A percentile compares a stretch with the other conserved stretches of the same genome.
Evolutionary conservation across 1,140 invertebrate genomes (phyloP).

Genomic region (Eriosoma lanigerum): DNA sequence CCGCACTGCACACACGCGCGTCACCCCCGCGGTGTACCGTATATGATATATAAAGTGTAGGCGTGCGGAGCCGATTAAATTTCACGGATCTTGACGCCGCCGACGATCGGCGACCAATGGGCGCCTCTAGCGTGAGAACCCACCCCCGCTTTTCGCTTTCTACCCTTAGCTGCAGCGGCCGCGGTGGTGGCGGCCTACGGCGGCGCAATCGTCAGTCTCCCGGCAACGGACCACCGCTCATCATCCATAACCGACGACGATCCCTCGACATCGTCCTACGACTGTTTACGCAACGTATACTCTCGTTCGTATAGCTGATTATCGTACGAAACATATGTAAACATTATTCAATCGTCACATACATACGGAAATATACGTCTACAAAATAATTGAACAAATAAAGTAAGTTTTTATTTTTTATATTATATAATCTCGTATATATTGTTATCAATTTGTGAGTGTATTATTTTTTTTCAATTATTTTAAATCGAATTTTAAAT

Average conservation of each 20-base stretch:
- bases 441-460: no score
- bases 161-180: slow-evolving; percentile 49
- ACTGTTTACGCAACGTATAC: no score
- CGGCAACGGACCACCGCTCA: slow-evolving; percentile 26
- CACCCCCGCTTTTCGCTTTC: slow-evolving; percentile 57
- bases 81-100: slow-evolving; percentile 35
- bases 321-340: no score
- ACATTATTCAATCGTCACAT: no score
- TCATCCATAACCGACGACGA: not conserved
- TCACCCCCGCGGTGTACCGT: not conserved
- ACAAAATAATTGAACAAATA: no score
- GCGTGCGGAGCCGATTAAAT: slow-evolving; percentile 7
- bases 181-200: slow-evolving; percentile 51
- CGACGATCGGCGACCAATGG: slow-evolving; percentile 70
- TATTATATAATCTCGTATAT: no score
- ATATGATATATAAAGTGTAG: not conserved
- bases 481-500: no score
- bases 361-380: no score
- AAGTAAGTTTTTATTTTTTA: no score
- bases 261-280: no score
- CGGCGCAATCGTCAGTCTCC: slow-evolving; percentile 35
- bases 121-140: slow-evolving; percentile 58
- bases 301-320: no score
- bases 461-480: no score
- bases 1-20: not conserved